Base-by-base conservation (phyloP, 1,140 invertebrate species). In the Bombus vancouverensis region DNA sequence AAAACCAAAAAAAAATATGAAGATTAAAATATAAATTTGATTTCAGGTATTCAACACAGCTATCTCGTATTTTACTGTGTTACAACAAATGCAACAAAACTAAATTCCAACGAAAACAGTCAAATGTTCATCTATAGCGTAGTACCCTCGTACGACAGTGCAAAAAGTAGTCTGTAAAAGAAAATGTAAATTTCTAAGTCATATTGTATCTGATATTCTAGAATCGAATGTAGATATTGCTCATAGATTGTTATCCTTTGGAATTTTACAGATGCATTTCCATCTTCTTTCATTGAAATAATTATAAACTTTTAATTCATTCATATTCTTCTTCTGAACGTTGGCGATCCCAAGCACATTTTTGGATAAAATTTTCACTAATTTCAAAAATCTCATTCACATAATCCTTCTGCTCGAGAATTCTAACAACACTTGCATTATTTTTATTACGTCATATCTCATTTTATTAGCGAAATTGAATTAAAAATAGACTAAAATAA, bases 321-420 rank as follows among this genome's bases (percentile, higher is more conserved):
- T 91, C 1, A 92, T 93, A 25, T 90, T 83, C 0, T 92, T 15
- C 44, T 15, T 5, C 91, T 1, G 95, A 95, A 0, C 75, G 0
- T 86, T 94, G 5, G 90, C 93, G 0, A 92, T 95, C 28, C 94
- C 95, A 0, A 93, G 87, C n/a, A 92, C 93, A 3, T 84, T 95
- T 3, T 72, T 94, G 1, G 88, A 94, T 8, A 95, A 95, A 87
- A 90, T 95, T 32, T 95, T 95, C 82, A 92, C 93, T 1, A 53
- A 53, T 6, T 53, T 53, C 1, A 92, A 93, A 28, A 93, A 87
- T 70, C 75, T 95, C 6, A 95, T 95, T 62, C 92, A 92, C 32
- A 53, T 94, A 0, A 92, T 96, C 0, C 96, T 96, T 1, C 92
- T 96, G 15, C 86, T 92, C 9, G 95, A 95, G 39, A 93, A 96